Evolutionary conservation across 2,888 invertebrate species (phyloP), one percentile per base, ranked within the genome.

Genomic region (Agriopis aurantiaria): DNA sequence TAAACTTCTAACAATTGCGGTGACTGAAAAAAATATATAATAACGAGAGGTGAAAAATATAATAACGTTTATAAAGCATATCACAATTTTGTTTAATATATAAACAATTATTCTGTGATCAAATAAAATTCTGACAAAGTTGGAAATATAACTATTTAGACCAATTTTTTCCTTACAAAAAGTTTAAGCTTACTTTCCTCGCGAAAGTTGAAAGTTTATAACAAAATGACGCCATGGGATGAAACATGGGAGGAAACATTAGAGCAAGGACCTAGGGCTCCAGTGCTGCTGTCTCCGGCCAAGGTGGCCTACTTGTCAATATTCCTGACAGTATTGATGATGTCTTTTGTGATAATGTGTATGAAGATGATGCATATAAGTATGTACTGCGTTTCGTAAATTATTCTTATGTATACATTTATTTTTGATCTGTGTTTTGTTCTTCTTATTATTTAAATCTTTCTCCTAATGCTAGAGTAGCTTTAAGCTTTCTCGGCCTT

Each of bases 291-390:
- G 3, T 62, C 80, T 0, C 52, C 78, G 6, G 64, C 68, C 46
- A 68, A 75, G 7, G 67, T 82, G 6, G 68, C 79, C 0, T 82
- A 79, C 23, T 33, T 85, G 3, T 80, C 82, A 0, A 70, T 85
- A 9, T 51, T 85, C 12, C 68, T 76, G 46, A 87, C 89, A 0
- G 17, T 89, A 0, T 63, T 91, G 41, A 23, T 86, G 1, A 87
- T 89, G 83, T 82, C 83, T 3, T 89, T 91, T 58, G 71, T 88
- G 4, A 80, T 89, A n/a, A 77, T 90, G 83, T 91, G 88, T 65
- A 72, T 87, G 45, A 90, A 88, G 77, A 77, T 89, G 68, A 74
- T 81, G 0, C 77, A 80, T 11, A 58, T 86, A 60, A 83, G 90
- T 91, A 86, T 77, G 71, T 80, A 75, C 69, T 1, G 8, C 8